Conservation (phyloP, 2,797 vertebrate species). For the Argentina silus region DNA sequence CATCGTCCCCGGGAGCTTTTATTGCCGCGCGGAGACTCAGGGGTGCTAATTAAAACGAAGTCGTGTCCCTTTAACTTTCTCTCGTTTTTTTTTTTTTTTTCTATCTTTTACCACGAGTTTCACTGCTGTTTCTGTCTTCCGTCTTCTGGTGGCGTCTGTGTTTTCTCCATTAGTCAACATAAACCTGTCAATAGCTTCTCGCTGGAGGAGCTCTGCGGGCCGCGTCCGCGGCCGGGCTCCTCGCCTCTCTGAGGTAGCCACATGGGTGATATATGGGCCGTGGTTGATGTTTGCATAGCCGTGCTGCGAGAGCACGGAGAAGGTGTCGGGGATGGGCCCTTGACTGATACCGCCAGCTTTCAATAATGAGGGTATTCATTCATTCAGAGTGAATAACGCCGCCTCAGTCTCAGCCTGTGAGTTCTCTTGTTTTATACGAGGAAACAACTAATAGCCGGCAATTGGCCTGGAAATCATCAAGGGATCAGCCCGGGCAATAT, state of each 20-base stretch:
- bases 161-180: constrained; percentile 63
- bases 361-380: constrained; percentile 46
- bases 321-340: constrained; percentile 34
- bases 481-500: constrained; percentile 21
- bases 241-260: constrained; percentile 28
- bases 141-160: constrained; percentile 32
- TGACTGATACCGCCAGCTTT: constrained; percentile 31
- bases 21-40: constrained; percentile 78
- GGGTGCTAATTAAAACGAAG: constrained; percentile 86
- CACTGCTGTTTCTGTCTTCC: constrained; percentile 38
- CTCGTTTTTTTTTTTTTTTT: constrained; percentile 15
- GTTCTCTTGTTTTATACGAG: constrained; percentile 18
- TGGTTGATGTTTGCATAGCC: constrained; percentile 40
- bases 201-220: neutral
- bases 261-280: constrained; percentile 23
- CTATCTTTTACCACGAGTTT: constrained; percentile 28
- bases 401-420: constrained; percentile 4
- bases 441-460: constrained; percentile 40
- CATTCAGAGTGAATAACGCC: constrained; percentile 20
- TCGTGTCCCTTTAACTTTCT: constrained; percentile 46
- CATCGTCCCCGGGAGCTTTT: constrained; percentile 67
- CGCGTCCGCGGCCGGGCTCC: neutral
- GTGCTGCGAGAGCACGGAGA: constrained; percentile 28
- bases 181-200: constrained; percentile 54
- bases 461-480: constrained; percentile 48